Evolutionary conservation across 2,888 invertebrate species (phyloP).

Genomic region (Sphecodes monilicornis): DNA sequence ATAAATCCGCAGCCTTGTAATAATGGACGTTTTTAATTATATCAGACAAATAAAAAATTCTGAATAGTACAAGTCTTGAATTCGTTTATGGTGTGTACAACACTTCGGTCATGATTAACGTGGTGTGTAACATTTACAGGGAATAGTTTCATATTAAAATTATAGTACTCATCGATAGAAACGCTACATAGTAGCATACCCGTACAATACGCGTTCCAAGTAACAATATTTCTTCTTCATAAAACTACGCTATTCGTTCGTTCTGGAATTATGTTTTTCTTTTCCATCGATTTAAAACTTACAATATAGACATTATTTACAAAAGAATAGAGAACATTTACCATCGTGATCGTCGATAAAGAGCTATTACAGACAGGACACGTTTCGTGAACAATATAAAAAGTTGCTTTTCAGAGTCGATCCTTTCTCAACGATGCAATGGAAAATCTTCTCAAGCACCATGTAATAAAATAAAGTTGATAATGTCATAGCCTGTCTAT

Average conservation of each 20-base stretch:
- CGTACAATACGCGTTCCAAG: conserved; percentile 57
- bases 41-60: conserved; percentile 33
- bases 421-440: conserved; percentile 22
- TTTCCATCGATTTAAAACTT: conserved; percentile 2
- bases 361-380: background rate
- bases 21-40: conserved; percentile 38
- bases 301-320: conserved; percentile 44
- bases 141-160: conserved; percentile 61
- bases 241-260: conserved; percentile 25
- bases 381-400: conserved; percentile 35
- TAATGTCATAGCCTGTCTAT: conserved; percentile 61
- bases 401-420: conserved; percentile 16
- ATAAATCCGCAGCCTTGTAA: background rate
- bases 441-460: conserved; percentile 52
- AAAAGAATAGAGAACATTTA: conserved; percentile 51
- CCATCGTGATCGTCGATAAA: conserved; percentile 23
- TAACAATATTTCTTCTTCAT: conserved; percentile 36
- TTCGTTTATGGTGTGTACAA: conserved; percentile 40
- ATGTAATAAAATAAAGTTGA: conserved; percentile 59
- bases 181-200: conserved; percentile 70
- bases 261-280: conserved; percentile 30
- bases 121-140: conserved; percentile 41
- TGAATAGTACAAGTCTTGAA: conserved; percentile 16
- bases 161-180: conserved; percentile 57
- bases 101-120: conserved; percentile 41